Base-by-base conservation (phyloP, 1,140 invertebrate species). In the Camponotus vicinus region DNA sequence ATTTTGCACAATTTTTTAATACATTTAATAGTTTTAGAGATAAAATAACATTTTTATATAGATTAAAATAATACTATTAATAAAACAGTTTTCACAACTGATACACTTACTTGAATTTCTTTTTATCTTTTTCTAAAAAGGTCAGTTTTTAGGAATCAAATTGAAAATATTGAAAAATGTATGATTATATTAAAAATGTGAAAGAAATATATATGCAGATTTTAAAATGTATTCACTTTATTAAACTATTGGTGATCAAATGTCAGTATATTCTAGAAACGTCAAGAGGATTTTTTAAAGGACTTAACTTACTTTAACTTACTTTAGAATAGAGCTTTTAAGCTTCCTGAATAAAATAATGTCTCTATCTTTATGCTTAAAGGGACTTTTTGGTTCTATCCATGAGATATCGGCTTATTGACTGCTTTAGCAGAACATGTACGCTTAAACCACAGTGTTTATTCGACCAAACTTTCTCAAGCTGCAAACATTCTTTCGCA, bases 391-490 rank as follows among this genome's bases (percentile, higher is more conserved):
- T 40, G 40, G 42, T 52, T 52, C 37, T 55, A 59, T 13, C 66
- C 86, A 57, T 66, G 64, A 45, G 69, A 76, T 87, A 87, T 86
- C 82, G 86, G 67, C 52, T 86, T 88, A 88, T 88, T 67, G 75
- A 75, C 34, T 57, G 55, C 40, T 77, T 57, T 59, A 37, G 79
- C 70, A 86, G 32, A 57, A 34, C 49, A 15, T 64, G 76, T 70
- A 73, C 59, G 49, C 55, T 3, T 15, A 59, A 57, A 86, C 78
- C 69, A 32, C 79, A 83, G n/a, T 82, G 66, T 86, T 86, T 61
- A 61, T 61, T 61, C 27, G 27, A 61, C 67, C 69, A 40, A 63
- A 61, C 27, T 61, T 27, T 0, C 15, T 73, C 18, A 21, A 73
- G 4, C 2, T 52, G 40, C 18, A 45, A 73, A 2, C 4, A n/a